Evolutionary conservation across 2,797 vertebrate species (phyloP), one percentile per base, ranked within the genome.

Genomic region (Danio albolineatus): DNA sequence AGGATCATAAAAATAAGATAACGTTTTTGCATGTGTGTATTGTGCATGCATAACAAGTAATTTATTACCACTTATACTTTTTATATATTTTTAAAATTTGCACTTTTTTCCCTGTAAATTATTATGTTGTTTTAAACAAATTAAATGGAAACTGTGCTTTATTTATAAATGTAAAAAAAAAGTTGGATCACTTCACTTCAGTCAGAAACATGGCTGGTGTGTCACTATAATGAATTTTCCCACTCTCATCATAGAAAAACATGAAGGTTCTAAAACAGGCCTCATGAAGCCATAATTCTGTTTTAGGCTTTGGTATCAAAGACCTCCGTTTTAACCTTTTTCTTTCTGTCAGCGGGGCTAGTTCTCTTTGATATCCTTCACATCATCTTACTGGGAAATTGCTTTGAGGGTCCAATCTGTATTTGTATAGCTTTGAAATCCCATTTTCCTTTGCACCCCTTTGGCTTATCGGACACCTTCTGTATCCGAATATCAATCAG

Each of bases 371-470:
- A 60, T 71, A 41, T 67, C 54, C 71, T 80, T 62, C 62, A 56
- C 17, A 12, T 79, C 76, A 79, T 82, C 57, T 73, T 60, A 16
- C 60, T 17, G 38, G 60, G 73, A 67, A 48, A 54, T 43, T 73
- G 71, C 72, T 83, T 83, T 81, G 67, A 86, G 73, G 38, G 57
- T 77, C 65, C 72, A 60, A 61, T 74, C 21, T 73, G 36, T 79
- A 49, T 86, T 74, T 83, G 74, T 72, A 75, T 82, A 48, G 82
- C 81, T 79, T 83, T 81, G 73, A 80, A 79, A 79, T 73, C 51
- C 49, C 48, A 70, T 80, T 83, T 70, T 81, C 39, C 76, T 73
- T 60, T 78, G 51, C 46, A 49, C 59, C 65, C 70, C 6, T 51
- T 64, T 72, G 71, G 41, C 39, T 69, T 80, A 59, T 85, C 46